Percentiles rank a stretch among this genome's conserved stretches.
Evolutionary conservation across 1,140 invertebrate species (phyloP).

Genomic region (Harpegnathos saltator): DNA sequence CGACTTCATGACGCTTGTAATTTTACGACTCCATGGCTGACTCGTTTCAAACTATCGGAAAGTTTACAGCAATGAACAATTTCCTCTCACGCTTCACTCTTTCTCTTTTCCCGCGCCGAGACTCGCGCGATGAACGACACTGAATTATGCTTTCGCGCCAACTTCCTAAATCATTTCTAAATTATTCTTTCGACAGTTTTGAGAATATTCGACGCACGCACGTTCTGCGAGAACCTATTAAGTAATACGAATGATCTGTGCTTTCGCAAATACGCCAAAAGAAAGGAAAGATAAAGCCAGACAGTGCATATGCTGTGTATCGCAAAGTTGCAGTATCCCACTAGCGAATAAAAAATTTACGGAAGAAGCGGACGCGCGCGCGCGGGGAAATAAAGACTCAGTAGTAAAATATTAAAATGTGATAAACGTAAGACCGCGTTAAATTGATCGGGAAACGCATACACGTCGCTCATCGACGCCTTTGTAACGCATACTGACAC

Average conservation of each 20-base stretch:
- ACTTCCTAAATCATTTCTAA: no score
- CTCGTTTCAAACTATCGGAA: neutral
- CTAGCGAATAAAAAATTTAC: no score
- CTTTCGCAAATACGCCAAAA: neutral
- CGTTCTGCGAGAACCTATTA: neutral
- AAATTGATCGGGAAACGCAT: conserved; percentile 22
- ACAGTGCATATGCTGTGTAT: no score
- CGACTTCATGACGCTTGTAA: neutral
- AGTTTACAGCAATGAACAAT: neutral
- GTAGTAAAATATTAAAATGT: no score
- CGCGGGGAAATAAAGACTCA: no score
- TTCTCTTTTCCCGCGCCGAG: no score
- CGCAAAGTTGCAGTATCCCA: no score
- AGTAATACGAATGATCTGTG: neutral
- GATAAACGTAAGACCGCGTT: neutral
- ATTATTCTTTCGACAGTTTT: neutral
- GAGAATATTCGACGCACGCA: no score
- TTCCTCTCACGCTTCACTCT: no score
- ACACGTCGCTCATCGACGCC: neutral
- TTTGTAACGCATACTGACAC: conserved; percentile 3
- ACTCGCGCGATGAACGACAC: no score
- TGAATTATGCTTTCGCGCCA: neutral
- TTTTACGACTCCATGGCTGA: neutral
- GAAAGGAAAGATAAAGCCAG: neutral
- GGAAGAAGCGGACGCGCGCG: no score